Base-by-base conservation (phyloP, 1,140 invertebrate species). In the Druon quercuslanigerum region DNA sequence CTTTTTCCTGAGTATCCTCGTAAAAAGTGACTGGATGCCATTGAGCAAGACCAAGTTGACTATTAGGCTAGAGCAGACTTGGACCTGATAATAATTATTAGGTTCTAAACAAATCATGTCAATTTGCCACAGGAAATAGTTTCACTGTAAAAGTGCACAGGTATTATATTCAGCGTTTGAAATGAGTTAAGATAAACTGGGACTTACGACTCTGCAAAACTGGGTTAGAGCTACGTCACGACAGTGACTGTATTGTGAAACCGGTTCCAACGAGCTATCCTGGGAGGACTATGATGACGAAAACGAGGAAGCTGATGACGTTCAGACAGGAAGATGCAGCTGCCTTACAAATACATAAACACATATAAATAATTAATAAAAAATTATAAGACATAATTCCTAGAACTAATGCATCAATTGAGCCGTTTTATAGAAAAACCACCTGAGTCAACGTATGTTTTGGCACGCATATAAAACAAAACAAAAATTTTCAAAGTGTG, bases 281-380 rank as follows among this genome's bases (percentile, higher is more conserved):
- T 56, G n/a, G 9, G 19, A 56, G 54, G n/a, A 56, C 54, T 56
- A 20, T 56, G 16, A 56, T 56, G 17, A 56, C 54, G 54, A 56
- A 56, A 56, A 56, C 17, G 54, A 56, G 54, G 54, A 56, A 56
- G 17, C 17, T 56, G 54, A 56, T 56, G 54, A 56, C 54, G 16
- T n/a, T 56, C 8, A 46, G 8, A 46, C 40, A 46, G 40, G 40
- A 46, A 46, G 40, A 46, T 46, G 40, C 7, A 46, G 40, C 40
- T 7, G 8, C 40, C 40, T 46, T 46, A 46, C 6, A 11, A 9
- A 46, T 46, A 11, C 54, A 56, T n/a, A 17, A 54, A 54, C 16
- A 3, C 3, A 19, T 9, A 54, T 8, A 9, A 17, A 54, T 17
- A 54, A 17, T 54, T 17, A 17, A 54, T 5, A 17, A 17, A 54